Base-by-base conservation (phyloP, 2,888 invertebrate genomes). In the Andrena camellia region DNA sequence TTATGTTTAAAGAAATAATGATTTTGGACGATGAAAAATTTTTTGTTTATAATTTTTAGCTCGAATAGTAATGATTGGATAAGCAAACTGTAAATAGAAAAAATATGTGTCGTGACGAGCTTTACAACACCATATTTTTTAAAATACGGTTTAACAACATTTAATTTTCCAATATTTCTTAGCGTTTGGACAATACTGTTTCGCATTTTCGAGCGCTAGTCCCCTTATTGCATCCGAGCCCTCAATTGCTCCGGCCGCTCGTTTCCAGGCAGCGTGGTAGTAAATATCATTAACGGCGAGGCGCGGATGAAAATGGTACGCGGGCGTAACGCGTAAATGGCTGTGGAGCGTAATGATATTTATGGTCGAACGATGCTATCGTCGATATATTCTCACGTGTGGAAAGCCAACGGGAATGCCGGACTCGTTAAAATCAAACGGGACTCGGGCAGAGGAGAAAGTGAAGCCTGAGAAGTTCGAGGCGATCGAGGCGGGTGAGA, bases 321-420 rank as follows among this genome's bases (percentile, higher is more conserved):
- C 71, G 59, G 42, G 50, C 67, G 62, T 67, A 81, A 64, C 81
- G 50, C 67, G 81, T 81, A 69, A 81, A 81, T 57, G 75, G 66
- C 31, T 26, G 73, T 35, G 6, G 68, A 73, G 57, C 81, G 81
- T 42, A 35, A 42, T 64, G 50, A 73, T 81, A 73, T 73, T 81
- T 81, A 81, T 81, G 82, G 75, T 35, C 52, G 17, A 20, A 31
- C 68, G 81, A 81, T 81, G 73, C 31, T 80, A 81, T 81, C 81
- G 73, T 13, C 59, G 69, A 64, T 79, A 68, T 81, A 69, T 81
- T 81, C 80, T 77, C 80, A 78, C 80, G 71, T 78, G 71, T 78
- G 69, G 71, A 67, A 57, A 78, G 80, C 57, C 29, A 71, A 26
- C 66, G 59, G 79, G 70, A 79, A 42, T 42, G 17, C 70, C 50